Base-by-base conservation (phyloP, 2,888 invertebrate genomes). In the Tetragnatha montana region DNA sequence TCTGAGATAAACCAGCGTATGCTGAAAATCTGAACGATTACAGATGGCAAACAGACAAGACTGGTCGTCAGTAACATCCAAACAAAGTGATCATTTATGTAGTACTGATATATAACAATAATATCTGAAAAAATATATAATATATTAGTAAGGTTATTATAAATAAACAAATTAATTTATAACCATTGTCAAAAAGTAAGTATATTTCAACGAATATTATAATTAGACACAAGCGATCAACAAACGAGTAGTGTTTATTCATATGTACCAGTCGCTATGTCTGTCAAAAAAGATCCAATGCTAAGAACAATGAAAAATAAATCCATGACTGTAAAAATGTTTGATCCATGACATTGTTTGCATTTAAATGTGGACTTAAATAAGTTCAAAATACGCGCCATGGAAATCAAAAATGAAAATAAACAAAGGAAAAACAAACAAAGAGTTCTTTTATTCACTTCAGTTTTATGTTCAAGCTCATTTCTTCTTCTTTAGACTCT, bases 21-120 rank as follows among this genome's bases (percentile, higher is more conserved):
- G 81, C 96, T 96, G 82, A 97, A 95, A n/a, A 95, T 95, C 17
- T 96, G 96, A 93, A 96, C 96, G 51, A 96, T 95, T 91, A 96
- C 94, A 0, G 96, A 96, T 76, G 97, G 96, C 92, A 96, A 93
- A 80, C 96, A 94, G 91, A 97, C 96, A 92, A 96, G 96, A 71
- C 94, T 94, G 75, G 96, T 93, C 0, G 96, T 96, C 94, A 96
- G 95, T 47, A 84, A 35, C 50, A 81, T 69, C 91, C 91, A 91
- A 12, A 81, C 17, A 14, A 76, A 70, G 75, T 91, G 89, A 3
- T 50, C 79, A 69, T 78, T 81, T 51, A 50, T 84, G 60, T 83
- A 91, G 87, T 91, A 91, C 47, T 89, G 84, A n/a, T 79, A 70
- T 21, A 91, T 84, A 10, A 91, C 89, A 49, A 91, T 87, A 14